Conservation (phyloP, 1,140 invertebrate genomes). For the Meloidogyne hapla region DNA sequence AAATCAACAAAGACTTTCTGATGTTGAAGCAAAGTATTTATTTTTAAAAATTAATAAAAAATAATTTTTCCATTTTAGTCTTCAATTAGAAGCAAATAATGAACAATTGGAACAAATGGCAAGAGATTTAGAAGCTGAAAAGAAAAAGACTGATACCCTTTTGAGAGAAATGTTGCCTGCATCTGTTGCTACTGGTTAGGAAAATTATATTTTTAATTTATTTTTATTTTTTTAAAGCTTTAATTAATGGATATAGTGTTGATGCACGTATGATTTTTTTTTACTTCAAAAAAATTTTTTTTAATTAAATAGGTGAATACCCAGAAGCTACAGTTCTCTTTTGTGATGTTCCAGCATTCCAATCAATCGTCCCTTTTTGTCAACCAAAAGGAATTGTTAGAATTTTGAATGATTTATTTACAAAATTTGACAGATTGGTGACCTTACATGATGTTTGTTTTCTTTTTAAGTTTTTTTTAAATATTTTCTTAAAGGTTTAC, state of each 20-base stretch:
- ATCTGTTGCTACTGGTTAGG: slow-evolving; percentile 52
- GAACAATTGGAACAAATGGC: slow-evolving; percentile 94
- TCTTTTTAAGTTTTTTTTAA: slow-evolving; percentile 4
- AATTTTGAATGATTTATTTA: slow-evolving; percentile 91
- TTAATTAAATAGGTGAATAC: slow-evolving; percentile 48
- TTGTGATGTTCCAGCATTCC: slow-evolving; percentile 55
- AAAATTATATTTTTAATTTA: too few species aligned
- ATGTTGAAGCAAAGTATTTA: slow-evolving; percentile 89
- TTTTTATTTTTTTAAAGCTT: slow-evolving; percentile 34
- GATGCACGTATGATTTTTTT: slow-evolving; percentile 50
- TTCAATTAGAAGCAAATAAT: slow-evolving; percentile 84
- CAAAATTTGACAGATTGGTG: slow-evolving; percentile 77
- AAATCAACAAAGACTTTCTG: slow-evolving; percentile 94
- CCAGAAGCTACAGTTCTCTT: slow-evolving; percentile 61
- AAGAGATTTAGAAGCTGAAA: slow-evolving; percentile 87
- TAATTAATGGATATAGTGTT: slow-evolving; percentile 56
- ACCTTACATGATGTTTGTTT: slow-evolving; percentile 49
- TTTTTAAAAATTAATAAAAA: background rate
- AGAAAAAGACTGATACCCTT: slow-evolving; percentile 84
- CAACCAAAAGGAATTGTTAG: slow-evolving; percentile 75
- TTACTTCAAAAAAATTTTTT: background rate
- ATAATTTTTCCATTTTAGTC: slow-evolving; percentile 27
- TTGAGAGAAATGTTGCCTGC: slow-evolving; percentile 55
- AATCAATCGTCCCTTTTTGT: slow-evolving; percentile 57
- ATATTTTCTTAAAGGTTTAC: slow-evolving; percentile 35